Conservation (phyloP, 2,113 vertebrate species). For the Hippoglossus stenolepis region DNA sequence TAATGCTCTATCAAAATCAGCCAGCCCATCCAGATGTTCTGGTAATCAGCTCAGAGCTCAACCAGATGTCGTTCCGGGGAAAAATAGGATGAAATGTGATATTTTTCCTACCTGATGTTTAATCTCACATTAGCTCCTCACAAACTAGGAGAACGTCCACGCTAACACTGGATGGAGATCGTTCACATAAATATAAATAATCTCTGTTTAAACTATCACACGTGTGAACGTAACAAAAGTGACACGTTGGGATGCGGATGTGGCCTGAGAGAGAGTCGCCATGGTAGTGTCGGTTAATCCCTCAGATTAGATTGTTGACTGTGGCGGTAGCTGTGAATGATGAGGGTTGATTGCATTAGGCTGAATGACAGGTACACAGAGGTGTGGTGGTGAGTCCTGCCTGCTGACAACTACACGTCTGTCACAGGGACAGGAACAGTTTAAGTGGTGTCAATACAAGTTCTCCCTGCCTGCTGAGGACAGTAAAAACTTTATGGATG, state of each 20-base stretch:
- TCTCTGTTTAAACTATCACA: not conserved
- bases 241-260: not conserved
- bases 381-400: too few relatives aligned
- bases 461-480: too few relatives aligned
- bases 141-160: constrained; percentile 11
- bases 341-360: too few relatives aligned
- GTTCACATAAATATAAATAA: not conserved
- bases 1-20: constrained; percentile 53
- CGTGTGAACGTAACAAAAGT: not conserved
- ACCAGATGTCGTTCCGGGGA: constrained; percentile 68
- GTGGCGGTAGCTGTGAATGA: too few relatives aligned
- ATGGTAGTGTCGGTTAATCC: not conserved
- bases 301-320: not conserved
- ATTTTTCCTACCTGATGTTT: constrained; percentile 38
- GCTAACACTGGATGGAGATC: not conserved
- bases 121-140: constrained; percentile 53
- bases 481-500: too few relatives aligned
- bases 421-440: too few relatives aligned
- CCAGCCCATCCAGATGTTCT: constrained; percentile 70
- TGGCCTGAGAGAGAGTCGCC: not conserved
- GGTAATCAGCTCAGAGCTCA: constrained; percentile 70
- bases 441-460: too few relatives aligned
- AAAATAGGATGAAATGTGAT: constrained; percentile 66
- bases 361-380: too few relatives aligned
- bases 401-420: too few relatives aligned